These are phyloP conservation scores for Neofelis nebulosa DNA, from an alignment of 2,113 vertebrate genomes.

Conservation along the genomic window DNA sequence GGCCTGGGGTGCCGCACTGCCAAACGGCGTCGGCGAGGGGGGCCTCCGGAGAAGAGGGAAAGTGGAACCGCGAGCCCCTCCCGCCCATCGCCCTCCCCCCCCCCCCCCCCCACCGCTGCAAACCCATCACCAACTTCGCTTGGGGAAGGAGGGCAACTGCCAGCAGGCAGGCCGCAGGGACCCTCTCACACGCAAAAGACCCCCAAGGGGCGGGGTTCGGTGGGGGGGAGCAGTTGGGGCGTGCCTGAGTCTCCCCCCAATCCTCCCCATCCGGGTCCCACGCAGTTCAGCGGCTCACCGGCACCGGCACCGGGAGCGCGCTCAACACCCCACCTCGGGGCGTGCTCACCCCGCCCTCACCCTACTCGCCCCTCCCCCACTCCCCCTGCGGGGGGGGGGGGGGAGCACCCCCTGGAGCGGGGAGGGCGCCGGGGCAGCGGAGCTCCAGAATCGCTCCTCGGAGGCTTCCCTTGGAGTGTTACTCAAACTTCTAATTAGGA, in stretches of 20 bases:
- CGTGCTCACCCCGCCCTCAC: not conserved
- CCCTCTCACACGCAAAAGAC: not conserved
- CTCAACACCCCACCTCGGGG: not conserved
- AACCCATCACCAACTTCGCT: no score
- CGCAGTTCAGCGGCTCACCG: no score
- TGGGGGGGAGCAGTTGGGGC: not conserved
- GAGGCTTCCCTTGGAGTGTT: conserved; percentile 79
- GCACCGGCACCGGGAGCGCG: no score
- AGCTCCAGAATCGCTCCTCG: conserved; percentile 71
- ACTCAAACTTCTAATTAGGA: conserved; percentile 94
- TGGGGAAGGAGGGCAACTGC: no score
- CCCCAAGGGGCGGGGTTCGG: not conserved
- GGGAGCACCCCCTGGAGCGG: not conserved
- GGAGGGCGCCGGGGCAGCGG: rapidly evolving
- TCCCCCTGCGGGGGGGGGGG: not conserved
- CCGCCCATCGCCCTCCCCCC: no score
- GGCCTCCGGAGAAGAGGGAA: not conserved
- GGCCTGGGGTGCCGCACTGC: not conserved
- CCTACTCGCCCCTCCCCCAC: not conserved
- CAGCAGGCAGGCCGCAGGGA: not conserved
- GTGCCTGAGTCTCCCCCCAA: not conserved
- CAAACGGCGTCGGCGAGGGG: not conserved
- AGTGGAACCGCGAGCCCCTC: not conserved
- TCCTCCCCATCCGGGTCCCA: not conserved
- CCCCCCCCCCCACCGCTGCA: not conserved